Conservation (phyloP, 2,113 vertebrate species). For the Oreochromis spilurus region DNA sequence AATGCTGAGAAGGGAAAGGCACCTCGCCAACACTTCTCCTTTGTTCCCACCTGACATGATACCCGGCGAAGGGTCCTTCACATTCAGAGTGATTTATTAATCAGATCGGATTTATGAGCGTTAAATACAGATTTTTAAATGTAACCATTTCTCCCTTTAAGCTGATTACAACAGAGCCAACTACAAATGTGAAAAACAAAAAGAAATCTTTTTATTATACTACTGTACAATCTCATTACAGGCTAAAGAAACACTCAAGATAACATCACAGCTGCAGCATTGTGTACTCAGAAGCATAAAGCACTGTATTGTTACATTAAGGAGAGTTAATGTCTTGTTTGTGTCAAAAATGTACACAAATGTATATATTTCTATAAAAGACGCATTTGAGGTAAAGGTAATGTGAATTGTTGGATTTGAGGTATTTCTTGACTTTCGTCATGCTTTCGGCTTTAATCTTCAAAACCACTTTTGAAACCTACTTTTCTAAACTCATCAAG, state of each 20-base stretch:
- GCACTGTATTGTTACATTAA: not conserved
- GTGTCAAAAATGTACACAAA: not conserved
- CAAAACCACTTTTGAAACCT: not conserved
- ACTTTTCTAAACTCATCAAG: not conserved
- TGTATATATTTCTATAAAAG: not conserved
- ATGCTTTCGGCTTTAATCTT: not conserved
- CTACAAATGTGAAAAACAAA: not conserved
- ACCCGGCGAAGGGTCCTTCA: conserved; percentile 13
- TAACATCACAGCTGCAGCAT: not conserved
- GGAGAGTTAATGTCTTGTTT: not conserved
- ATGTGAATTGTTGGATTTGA: not conserved
- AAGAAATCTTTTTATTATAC: conserved; percentile 20
- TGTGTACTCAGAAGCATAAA: not conserved
- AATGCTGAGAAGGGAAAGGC: conserved; percentile 12
- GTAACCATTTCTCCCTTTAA: not conserved
- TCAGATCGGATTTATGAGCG: not conserved
- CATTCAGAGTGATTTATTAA: not conserved
- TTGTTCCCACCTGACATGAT: conserved; percentile 55
- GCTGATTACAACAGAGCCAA: not conserved
- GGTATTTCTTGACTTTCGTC: not conserved
- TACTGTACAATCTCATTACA: not conserved
- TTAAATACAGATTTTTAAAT: not conserved
- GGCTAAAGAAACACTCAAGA: not conserved
- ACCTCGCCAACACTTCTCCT: conserved; percentile 58
- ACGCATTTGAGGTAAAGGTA: not conserved